Base-by-base conservation (phyloP, 2,113 vertebrate genomes). In the Camelus bactrianus region DNA sequence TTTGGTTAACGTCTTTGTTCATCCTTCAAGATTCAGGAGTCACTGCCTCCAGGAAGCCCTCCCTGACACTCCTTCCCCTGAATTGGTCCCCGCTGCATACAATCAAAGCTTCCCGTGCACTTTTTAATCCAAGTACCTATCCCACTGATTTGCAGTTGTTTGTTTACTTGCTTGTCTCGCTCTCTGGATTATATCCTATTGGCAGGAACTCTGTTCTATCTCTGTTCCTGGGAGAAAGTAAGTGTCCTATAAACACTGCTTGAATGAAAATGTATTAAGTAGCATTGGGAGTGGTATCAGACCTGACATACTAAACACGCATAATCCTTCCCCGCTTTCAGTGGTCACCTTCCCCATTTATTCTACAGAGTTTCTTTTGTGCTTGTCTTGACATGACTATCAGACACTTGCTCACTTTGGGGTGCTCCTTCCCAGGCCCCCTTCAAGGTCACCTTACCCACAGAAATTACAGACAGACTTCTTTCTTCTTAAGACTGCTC, bases 31-130 rank as follows among this genome's bases (percentile, higher is more conserved):
- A 46, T 28, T 79, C 50, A 88, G 24, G 30, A 83, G 46, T 58
- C 89, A 64, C 30, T 35, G n/a, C 54, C 6, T 96, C 22, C 91
- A 80, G 35, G 86, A 90, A 93, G 64, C 13, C 30, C 91, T 76
- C 73, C 28, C 22, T 30, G 60, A 76, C 48, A 14, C 22, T 64
- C 48, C 11, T 38, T 16, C 6, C 17, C n/a, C 60, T 48, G 22
- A 58, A 76, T 54, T n/a, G 84, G 62, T 28, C 72, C 72, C 42
- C 85, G 15, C 60, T 76, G 60, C 19, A 26, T 50, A 52, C 42
- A 50, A 12, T 26, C 84, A 84, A 76, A 69, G 11, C 26, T 80
- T 72, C 73, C 22, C 80, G 54, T 46, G 17, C 20, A n/a, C 15
- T 2, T 20, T 46, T 65, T 95, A 50, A 65, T 88, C 30, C 48